Conservation (phyloP, 2,113 vertebrate genomes). For the Todiramphus chloris region DNA sequence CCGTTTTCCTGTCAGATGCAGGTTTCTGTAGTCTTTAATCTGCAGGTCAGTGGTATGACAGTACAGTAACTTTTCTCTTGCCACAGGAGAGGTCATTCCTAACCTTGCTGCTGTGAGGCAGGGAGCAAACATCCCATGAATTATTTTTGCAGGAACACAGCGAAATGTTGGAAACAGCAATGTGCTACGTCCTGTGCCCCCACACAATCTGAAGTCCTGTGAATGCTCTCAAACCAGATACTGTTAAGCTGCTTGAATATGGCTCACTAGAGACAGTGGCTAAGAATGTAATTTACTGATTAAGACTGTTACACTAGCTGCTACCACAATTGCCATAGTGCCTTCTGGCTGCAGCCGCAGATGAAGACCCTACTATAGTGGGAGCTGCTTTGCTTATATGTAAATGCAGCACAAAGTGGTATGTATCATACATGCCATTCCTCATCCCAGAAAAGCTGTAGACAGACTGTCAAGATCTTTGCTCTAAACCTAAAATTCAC, state of each 20-base stretch:
- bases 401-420: neutral
- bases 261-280: neutral
- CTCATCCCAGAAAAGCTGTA: neutral
- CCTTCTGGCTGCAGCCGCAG: neutral
- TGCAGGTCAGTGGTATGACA: neutral
- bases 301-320: neutral
- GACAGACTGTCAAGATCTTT: neutral
- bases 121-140: neutral
- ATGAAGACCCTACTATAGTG: neutral
- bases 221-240: neutral
- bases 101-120: neutral
- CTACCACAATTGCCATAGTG: neutral
- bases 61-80: neutral
- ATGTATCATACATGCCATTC: neutral
- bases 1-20: neutral
- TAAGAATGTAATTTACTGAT: neutral
- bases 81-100: neutral
- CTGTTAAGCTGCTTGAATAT: neutral
- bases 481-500: neutral
- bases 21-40: neutral
- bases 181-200: neutral
- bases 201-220: neutral
- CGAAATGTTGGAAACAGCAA: neutral
- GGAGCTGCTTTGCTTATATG: neutral
- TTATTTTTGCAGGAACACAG: neutral